These are phyloP conservation scores for Apus apus DNA, from an alignment of 2,113 vertebrate genomes.

Conservation along the genomic window DNA sequence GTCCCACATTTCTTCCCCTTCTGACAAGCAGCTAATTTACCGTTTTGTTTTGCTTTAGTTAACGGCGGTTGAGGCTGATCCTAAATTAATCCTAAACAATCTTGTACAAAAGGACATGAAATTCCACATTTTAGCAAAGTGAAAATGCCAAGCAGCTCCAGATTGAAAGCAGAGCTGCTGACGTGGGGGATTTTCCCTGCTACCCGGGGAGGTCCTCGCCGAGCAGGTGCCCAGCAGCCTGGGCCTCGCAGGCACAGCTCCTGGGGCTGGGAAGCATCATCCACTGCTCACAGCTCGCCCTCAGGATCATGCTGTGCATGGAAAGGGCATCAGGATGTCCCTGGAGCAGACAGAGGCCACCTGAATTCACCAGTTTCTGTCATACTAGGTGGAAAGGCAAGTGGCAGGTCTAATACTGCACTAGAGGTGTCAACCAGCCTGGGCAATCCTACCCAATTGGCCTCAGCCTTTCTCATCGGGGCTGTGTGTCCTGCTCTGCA, in stretches of 20 bases:
- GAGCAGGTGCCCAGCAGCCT: rapidly evolving
- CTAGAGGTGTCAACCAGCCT: not conserved
- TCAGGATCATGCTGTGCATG: rapidly evolving
- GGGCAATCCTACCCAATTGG: rapidly evolving
- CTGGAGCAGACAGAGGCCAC: not conserved
- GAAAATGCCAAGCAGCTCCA: not conserved
- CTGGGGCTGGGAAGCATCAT: too few relatives aligned
- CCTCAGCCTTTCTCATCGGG: not conserved
- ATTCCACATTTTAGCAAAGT: not conserved
- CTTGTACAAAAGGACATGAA: not conserved
- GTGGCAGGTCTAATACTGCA: not conserved
- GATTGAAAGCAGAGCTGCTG: not conserved
- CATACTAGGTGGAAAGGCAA: not conserved
- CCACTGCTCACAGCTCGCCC: too few relatives aligned
- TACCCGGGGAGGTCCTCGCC: not conserved
- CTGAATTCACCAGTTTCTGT: not conserved
- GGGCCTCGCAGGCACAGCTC: too few relatives aligned
- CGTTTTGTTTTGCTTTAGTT: not conserved
- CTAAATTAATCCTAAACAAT: constrained; percentile 13
- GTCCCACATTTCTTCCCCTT: not conserved
- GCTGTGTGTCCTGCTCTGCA: not conserved
- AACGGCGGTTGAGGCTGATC: not conserved
- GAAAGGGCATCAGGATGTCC: not conserved
- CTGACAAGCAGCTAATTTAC: not conserved
- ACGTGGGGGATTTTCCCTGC: not conserved